Conservation (phyloP, 1,140 invertebrate species). For the Drosophila cardini region DNA sequence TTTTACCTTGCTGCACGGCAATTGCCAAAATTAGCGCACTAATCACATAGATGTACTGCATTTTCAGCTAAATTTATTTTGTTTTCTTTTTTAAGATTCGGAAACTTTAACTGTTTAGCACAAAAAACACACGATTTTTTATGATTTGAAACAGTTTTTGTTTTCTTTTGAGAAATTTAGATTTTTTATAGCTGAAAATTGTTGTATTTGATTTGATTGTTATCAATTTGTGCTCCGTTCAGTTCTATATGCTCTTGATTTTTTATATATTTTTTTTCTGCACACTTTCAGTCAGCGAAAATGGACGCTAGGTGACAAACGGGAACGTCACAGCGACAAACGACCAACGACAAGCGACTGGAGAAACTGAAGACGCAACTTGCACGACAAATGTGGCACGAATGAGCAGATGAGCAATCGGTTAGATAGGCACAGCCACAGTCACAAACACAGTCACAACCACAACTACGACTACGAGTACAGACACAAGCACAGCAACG, state of each 20-base stretch:
- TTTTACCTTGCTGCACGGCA: conserved; percentile 77
- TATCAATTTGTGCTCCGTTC: conserved; percentile 4
- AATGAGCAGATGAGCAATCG: conserved; percentile 41
- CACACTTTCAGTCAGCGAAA: conserved; percentile 34
- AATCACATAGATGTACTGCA: conserved; percentile 80
- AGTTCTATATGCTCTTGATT: conserved; percentile 14
- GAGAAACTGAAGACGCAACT: conserved; percentile 61
- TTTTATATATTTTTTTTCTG: conserved; percentile 35
- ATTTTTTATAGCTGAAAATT: not conserved
- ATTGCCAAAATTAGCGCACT: conserved; percentile 76
- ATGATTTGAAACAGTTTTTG: conserved; percentile 5
- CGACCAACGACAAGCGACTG: conserved; percentile 76
- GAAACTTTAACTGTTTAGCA: conserved; percentile 16
- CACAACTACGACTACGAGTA: no score
- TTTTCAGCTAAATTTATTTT: conserved; percentile 48
- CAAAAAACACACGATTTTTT: no score
- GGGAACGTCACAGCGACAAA: conserved; percentile 62
- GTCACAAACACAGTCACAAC: not conserved
- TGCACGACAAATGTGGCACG: conserved; percentile 66
- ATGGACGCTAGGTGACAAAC: conserved; percentile 54
- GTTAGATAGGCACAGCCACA: conserved; percentile 8
- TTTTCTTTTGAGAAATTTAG: not conserved
- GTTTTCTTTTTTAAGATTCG: conserved; percentile 8
- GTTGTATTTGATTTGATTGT: conserved; percentile 1
- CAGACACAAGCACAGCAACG: not conserved